Base-by-base conservation (phyloP, 2,797 vertebrate genomes). In the Falco peregrinus region DNA sequence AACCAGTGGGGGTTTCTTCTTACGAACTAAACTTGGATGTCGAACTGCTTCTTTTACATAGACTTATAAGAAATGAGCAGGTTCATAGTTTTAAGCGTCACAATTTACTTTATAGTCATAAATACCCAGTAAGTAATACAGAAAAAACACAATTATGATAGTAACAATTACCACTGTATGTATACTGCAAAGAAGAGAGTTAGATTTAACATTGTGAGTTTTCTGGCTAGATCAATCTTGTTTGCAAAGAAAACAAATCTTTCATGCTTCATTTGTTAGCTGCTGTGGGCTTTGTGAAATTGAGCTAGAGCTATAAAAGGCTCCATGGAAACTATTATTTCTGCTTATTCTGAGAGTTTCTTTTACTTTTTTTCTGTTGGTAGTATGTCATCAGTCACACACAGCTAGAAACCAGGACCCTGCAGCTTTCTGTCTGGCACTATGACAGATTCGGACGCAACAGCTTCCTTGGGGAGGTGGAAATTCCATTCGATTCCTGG, bases 341-440 rank as follows among this genome's bases (percentile, higher is more conserved):
- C 65, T 95, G 88, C 93, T 78, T 80, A 80, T 95, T 92, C 68
- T 93, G 45, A 84, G 65, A 41, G 67, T 59, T 56, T 71, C 60
- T 75, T 86, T 83, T 82, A 80, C 63, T 95, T 28, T 57, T 60
- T 95, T 47, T 97, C 22, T 65, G 78, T 91, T 79, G 92, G 35
- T 91, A 99, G 99, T 99, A 99, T 29, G 98, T 99, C 59, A 99
- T 99, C 98, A 99, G 99, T 97, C 99, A 99, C 93, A 99, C 99
- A 1, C 99, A 99, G 97, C 98, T 99, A 97, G 99, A 99, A 98
- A 99, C 99, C 1, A 98, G 99, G 56, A 99, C 99, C 22, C 98
- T 99, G 39, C 99, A 99, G 97, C 98, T 99, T 71, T 99, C 99
- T 9, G 99, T 99, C 87, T 99, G 99, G 99, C 99, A 99, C 96